Evolutionary conservation across 1,140 invertebrate genomes (phyloP), one percentile per base, ranked within the genome.

Genomic region (Papilio helenus): DNA sequence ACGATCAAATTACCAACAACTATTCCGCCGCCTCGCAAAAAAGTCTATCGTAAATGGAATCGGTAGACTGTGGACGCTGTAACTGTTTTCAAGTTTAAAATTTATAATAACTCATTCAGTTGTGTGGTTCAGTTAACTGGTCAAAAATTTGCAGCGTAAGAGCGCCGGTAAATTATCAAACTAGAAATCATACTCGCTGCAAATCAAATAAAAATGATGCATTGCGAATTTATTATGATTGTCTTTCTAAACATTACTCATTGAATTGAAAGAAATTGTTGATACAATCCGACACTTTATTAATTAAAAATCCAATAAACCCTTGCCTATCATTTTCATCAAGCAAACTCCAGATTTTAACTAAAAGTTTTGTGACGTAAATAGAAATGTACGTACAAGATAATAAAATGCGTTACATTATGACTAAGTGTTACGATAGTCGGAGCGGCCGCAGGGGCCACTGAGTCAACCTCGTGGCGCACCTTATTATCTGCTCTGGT

Each of bases 401-500:
- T 8, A 72, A 72, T 39, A 39, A 39, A 42, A 72, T 42, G 18
- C 3, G 20, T 73, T 73, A 23, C n/a, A 79, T 42, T 49, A 58
- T 46, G 72, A 73, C 20, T 72, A 55, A 55, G n/a, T 58, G 72
- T 39, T 39, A 73, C 42, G 26, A 72, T 39, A 74, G 55, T 65
- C 49, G 14, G n/a, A n/a, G 61, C 65, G 71, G 18, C 58, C 73
- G 39, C 71, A 34, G 80, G 80, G 86, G 80, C 51, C 55, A 42
- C 51, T 20, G 18, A 51, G 46, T 81, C 78, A 74, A 81, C 83
- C 76, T 76, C 77, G 82, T 82, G 81, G 86, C 87, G 80, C 87
- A 87, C 87, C 88, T 93, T 89, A 87, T 90, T 88, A 89, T 86
- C 85, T 84, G 81, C 82, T 76, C 83, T 83, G 85, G 86, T 87